Evolutionary conservation across 2,888 invertebrate species (phyloP).

Genomic region (Saturnia pavonia): DNA sequence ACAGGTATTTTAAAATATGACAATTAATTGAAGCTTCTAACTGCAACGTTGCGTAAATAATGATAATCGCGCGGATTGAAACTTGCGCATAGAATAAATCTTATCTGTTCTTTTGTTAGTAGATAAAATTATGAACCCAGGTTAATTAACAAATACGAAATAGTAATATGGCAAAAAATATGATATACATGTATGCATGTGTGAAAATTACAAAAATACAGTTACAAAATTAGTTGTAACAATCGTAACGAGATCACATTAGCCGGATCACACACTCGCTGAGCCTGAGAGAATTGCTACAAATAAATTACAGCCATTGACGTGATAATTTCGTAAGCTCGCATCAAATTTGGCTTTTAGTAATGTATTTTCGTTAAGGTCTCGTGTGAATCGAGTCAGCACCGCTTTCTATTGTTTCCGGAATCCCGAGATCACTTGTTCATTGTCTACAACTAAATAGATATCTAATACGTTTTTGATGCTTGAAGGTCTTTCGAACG

Average conservation of each 20-base stretch:
- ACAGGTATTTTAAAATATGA: too few relatives aligned
- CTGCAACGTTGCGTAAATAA: neutral
- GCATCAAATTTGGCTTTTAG: slow-evolving; percentile 74
- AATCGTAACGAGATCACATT: slow-evolving; percentile 65
- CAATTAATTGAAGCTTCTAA: too few relatives aligned
- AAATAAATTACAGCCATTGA: slow-evolving; percentile 69
- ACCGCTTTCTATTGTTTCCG: slow-evolving; percentile 67
- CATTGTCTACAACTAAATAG: slow-evolving; percentile 52
- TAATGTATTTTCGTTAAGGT: slow-evolving; percentile 76
- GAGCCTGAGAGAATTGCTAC: slow-evolving; percentile 67
- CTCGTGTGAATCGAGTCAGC: slow-evolving; percentile 62
- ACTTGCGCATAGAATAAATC: neutral
- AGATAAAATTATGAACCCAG: neutral
- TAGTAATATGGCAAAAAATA: neutral
- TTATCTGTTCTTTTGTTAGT: neutral
- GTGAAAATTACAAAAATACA: slow-evolving; percentile 50
- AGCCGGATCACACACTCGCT: slow-evolving; percentile 65
- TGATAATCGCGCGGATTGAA: neutral
- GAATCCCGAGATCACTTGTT: slow-evolving; percentile 45
- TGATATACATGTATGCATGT: slow-evolving; percentile 35
- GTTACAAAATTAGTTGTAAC: slow-evolving; percentile 59
- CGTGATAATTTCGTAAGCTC: slow-evolving; percentile 75
- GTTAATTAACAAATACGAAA: neutral
- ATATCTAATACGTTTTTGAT: slow-evolving; percentile 48
- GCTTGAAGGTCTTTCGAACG: slow-evolving; percentile 17